Evolutionary conservation across 2,797 vertebrate genomes (phyloP), one percentile per base, ranked within the genome.

Genomic region (Semaprochilodus insignis): DNA sequence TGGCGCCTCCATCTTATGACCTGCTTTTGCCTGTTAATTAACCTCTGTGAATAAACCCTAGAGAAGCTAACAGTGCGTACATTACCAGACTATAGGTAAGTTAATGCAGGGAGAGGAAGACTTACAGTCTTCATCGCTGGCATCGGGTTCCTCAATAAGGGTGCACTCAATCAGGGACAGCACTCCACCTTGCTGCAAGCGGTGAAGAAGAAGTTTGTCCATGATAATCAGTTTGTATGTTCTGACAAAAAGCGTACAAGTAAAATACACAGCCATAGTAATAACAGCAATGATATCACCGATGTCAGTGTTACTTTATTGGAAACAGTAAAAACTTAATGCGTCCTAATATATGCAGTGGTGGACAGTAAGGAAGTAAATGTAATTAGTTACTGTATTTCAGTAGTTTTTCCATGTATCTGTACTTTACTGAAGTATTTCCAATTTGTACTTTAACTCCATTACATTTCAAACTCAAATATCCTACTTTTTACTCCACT

Each of bases 111-210:
- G 13, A 78, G 74, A 80, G 74, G 57, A 71, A 59, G 48, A 77
- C 97, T 98, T 94, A 99, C 98, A 91, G 52, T 99, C 98, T 85
- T 99, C 97, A 0, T 99, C 98, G 54, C 91, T 96, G n/a, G 92
- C 90, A 1, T 99, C 98, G 0, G 97, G 91, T 88, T 99, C 98
- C 86, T 99, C 98, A 0, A 99, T 96, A 88, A 99, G 91, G 0
- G 97, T 99, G 89, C 98, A 99, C 83, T 99, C 96, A 73, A 97
- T 97, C 44, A 99, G 94, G 60, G 98, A 98, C 77, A 99, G 93
- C 85, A 99, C 97, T n/a, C 98, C 98, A 79, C 98, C 98, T 94
- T 97, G 97, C 98, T 99, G 92, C 67, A 91, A 91, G 91, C 91
- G 74, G 91, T 91, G 92, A 8, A 83, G 69, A 31, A 40, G 31